Evolutionary conservation across 1,140 invertebrate genomes (phyloP), one percentile per base, ranked within the genome.

Genomic region (Druon quercuslanigerum): DNA sequence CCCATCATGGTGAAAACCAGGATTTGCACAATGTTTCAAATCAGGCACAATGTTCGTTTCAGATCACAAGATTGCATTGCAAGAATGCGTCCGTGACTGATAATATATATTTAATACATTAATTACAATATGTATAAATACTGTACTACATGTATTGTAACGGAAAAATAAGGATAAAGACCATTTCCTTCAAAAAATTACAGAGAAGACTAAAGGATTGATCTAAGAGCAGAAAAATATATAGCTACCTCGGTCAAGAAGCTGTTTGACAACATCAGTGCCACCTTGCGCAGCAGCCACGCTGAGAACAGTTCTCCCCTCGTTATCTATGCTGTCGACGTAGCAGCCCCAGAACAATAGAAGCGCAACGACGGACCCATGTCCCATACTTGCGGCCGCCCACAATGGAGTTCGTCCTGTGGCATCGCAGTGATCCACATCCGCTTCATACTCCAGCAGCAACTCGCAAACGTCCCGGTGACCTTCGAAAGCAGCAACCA

Each of bases 401-500:
- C 94, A 95, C 51, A 98, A 88, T 0, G 96, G 96, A 11, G 95
- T 96, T 50, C 96, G 91, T 3, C 95, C 95, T 75, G 94, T 95
- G 71, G 94, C 93, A 83, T 98, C 97, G 19, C 94, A 93, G 81
- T 96, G 95, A 90, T 98, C 96, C 3, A 96, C 95, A 89, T 98
- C 96, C 0, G 96, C 96, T 79, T 96, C 96, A 83, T 95, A 96
- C 89, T 97, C 96, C 76, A 98, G 88, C 9, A 98, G 90, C 33
- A 97, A 85, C 85, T 97, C 96, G 84, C 96, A 97, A 1, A 97
- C 96, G 84, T 97, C 96, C 77, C 93, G 91, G 86, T 98, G 96
- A 3, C 97, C 97, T 91, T 99, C 97, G 85, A 99, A 98, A 0
- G 97, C 96, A 11, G 98, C 98, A 1, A 99, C 97, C 57, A 99